Conservation (phyloP, 1,140 invertebrate genomes). For the Ephestia elutella region DNA sequence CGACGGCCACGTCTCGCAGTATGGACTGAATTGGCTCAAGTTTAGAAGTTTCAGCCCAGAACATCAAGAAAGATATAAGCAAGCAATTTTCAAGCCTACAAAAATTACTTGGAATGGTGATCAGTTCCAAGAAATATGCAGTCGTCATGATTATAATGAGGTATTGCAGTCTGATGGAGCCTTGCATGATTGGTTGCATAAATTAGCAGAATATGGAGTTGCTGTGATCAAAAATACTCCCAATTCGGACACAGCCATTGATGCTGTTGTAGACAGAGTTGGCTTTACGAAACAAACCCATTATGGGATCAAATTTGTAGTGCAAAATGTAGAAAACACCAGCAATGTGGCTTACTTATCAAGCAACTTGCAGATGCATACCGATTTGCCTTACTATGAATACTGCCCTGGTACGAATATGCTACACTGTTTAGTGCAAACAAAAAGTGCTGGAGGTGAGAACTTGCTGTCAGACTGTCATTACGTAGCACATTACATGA, state of each 20-base stretch:
- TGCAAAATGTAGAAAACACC: conserved; percentile 78
- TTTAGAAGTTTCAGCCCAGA: conserved; percentile 74
- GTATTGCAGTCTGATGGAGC: conserved; percentile 69
- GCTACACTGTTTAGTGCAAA: conserved; percentile 80
- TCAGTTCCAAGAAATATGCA: conserved; percentile 70
- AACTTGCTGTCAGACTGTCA: conserved; percentile 79
- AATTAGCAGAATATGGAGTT: conserved; percentile 77
- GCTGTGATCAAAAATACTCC: conserved; percentile 76
- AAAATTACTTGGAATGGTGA: conserved; percentile 74
- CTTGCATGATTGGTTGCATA: conserved; percentile 75
- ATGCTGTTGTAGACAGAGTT: conserved; percentile 75
- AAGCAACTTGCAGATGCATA: conserved; percentile 79
- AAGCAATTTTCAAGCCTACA: conserved; percentile 70
- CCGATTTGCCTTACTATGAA: conserved; percentile 83
- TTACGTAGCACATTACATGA: conserved; percentile 76
- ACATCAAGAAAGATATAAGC: conserved; percentile 64
- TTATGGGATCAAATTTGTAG: conserved; percentile 81
- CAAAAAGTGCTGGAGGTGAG: conserved; percentile 76
- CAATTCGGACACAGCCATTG: conserved; percentile 68
- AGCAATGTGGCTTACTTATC: conserved; percentile 82
- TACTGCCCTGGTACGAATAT: conserved; percentile 82
- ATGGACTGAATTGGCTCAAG: conserved; percentile 74
- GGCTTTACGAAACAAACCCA: conserved; percentile 80
- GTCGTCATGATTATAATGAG: conserved; percentile 72
- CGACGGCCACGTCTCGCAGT: conserved; percentile 76